phyloP scores from a whole-genome alignment of 2,797 vertebrate species.

The Neoniphon sammara region DNA sequence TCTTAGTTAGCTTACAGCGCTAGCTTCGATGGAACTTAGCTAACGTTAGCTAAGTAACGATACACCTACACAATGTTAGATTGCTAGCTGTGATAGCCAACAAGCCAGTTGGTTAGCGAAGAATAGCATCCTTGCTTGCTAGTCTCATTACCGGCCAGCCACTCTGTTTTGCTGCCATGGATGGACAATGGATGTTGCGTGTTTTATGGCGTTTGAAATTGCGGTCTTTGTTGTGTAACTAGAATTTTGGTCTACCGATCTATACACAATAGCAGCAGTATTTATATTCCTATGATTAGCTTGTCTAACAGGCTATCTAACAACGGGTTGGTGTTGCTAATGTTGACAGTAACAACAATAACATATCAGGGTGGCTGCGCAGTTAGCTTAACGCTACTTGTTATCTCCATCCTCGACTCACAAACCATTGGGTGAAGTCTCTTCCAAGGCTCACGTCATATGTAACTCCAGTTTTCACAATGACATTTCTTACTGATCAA shows the following conservation, averaged over 20 bases:
- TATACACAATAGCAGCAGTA: constrained; percentile 7
- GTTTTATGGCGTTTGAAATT: constrained; percentile 32
- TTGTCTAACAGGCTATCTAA: background rate
- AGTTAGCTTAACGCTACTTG: constrained; percentile 43
- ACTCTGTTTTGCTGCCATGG: background rate
- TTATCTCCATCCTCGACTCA: constrained; percentile 31
- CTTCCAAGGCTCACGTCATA: background rate
- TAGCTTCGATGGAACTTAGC: constrained; percentile 62
- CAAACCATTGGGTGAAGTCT: background rate
- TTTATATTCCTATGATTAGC: background rate
- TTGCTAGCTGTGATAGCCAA: constrained; percentile 18
- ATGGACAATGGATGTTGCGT: constrained; percentile 11
- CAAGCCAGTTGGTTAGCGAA: background rate
- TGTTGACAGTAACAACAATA: background rate
- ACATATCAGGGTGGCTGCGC: background rate
- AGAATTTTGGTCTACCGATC: constrained; percentile 17
- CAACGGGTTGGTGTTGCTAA: background rate
- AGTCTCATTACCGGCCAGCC: background rate
- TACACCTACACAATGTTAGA: constrained; percentile 52
- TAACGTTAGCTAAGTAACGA: constrained; percentile 69
- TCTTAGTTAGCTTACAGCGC: constrained; percentile 45
- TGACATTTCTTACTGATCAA: no score
- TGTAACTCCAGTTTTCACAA: background rate
- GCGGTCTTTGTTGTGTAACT: constrained; percentile 67
- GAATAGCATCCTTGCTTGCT: background rate